Base-by-base conservation (phyloP, 2,888 invertebrate genomes). In the Chironomus tentans region DNA sequence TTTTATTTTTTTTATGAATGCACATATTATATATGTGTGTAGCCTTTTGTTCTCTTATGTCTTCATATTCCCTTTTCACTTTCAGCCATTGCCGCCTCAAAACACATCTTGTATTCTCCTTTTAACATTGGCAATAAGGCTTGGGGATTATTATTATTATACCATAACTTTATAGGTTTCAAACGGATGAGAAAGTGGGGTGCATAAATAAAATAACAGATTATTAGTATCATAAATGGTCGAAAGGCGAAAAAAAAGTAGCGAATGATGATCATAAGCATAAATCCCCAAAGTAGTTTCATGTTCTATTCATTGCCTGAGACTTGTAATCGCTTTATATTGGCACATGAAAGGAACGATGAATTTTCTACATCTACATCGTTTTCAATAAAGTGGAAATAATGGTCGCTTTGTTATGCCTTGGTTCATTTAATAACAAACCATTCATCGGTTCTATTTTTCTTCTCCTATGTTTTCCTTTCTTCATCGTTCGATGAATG, bases 271-370 rank as follows among this genome's bases (percentile, higher is more conserved):
- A 74, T 68, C 48, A 46, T 47, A 48, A 65, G 28, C 65, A 68
- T 74, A 47, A 74, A 47, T 68, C 65, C 68, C 68, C 5, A 68
- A 47, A 73, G 72, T 56, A 50, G 72, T 73, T 73, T 62, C 72
- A 62, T 73, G 50, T 47, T 61, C 71, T 48, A 71, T 72, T 72
- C 46, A 62, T 28, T 62, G n/a, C 56, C 18, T 18, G 56, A 21
- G 22, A 68, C 18, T 48, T 74, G 74, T 74, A 68, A 74, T 74
- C 74, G 65, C 74, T 62, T 74, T 68, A 62, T 74, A 74, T 74
- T 74, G 74, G 38, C 56, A 56, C 10, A 38, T 15, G 56, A 56
- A 38, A 38, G 38, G 10, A 38, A 56, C 56, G 15, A 56, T 18
- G 56, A 56, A 56, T 18, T 56, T 56, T 15, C 56, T 18, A 38